These are phyloP conservation scores for Acronicta psi DNA, from an alignment of 2,888 invertebrate genomes.

Conservation along the genomic window DNA sequence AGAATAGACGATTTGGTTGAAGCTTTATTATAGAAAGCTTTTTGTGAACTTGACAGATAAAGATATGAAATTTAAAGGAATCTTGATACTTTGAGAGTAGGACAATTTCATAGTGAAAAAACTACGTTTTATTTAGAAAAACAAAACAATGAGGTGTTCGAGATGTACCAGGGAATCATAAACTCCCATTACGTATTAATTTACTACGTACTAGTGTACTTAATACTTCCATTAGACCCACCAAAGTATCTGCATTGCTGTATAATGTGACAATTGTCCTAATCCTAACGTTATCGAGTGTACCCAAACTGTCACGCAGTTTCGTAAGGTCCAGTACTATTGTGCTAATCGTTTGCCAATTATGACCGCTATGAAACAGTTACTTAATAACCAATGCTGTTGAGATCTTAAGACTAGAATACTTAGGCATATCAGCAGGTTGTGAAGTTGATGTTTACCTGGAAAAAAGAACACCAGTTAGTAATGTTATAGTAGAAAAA, in stretches of 20 bases:
- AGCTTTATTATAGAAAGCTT: slow-evolving; percentile 17
- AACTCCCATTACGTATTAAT: too few relatives aligned
- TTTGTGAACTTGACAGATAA: slow-evolving; percentile 9
- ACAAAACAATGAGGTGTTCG: neutral
- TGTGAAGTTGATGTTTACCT: slow-evolving; percentile 44
- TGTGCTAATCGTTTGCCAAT: slow-evolving; percentile 46
- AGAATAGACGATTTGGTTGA: slow-evolving; percentile 42
- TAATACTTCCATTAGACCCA: too few relatives aligned
- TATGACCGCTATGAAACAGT: slow-evolving; percentile 44
- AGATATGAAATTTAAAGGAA: neutral
- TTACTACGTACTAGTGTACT: too few relatives aligned
- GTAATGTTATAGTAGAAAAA: neutral
- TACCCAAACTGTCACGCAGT: slow-evolving; percentile 25
- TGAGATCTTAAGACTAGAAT: slow-evolving; percentile 28
- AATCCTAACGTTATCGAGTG: slow-evolving; percentile 10
- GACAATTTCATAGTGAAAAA: too few relatives aligned
- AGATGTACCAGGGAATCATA: slow-evolving; percentile 9
- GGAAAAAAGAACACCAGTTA: slow-evolving; percentile 44
- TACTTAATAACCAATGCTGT: slow-evolving; percentile 19
- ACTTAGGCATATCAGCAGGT: slow-evolving; percentile 33
- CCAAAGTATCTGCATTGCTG: too few relatives aligned
- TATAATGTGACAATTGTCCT: too few relatives aligned
- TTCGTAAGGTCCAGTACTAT: slow-evolving; percentile 33
- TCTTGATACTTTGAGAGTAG: slow-evolving; percentile 7
- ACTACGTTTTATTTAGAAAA: too few relatives aligned